These are phyloP conservation scores for Deilephila elpenor DNA, from an alignment of 2,888 invertebrate genomes.

Conservation along the genomic window DNA sequence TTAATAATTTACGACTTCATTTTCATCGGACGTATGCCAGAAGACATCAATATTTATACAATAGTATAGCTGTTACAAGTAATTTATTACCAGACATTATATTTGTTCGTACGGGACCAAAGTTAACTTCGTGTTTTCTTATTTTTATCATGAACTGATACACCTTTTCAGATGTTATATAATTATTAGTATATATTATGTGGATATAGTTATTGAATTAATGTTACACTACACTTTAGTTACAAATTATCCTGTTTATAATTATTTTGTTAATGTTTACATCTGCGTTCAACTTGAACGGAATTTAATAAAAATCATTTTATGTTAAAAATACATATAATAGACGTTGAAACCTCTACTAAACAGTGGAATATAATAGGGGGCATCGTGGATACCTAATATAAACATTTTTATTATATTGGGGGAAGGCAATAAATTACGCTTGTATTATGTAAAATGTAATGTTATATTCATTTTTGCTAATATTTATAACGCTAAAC, in stretches of 20 bases:
- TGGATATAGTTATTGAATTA: conserved; percentile 40
- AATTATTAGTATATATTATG: conserved; percentile 29
- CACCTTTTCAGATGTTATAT: conserved; percentile 48
- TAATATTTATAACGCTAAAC: conserved; percentile 35
- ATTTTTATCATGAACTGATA: conserved; percentile 55
- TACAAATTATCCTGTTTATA: conserved; percentile 22
- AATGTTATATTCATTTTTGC: conserved; percentile 57
- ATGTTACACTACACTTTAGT: conserved; percentile 35
- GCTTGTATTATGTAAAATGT: conserved; percentile 84
- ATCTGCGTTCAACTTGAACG: not conserved
- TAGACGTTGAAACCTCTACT: conserved; percentile 19
- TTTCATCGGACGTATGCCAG: conserved; percentile 55
- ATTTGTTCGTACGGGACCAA: conserved; percentile 64
- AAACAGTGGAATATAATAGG: conserved; percentile 12
- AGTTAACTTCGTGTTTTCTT: conserved; percentile 57
- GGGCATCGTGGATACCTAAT: conserved; percentile 26
- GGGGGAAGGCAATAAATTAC: conserved; percentile 90
- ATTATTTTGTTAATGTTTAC: conserved; percentile 20
- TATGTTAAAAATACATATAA: conserved; percentile 5
- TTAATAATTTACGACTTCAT: conserved; percentile 74
- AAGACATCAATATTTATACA: conserved; percentile 48
- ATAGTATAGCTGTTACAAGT: conserved; percentile 55
- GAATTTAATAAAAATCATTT: not conserved
- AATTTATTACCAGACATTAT: conserved; percentile 47
- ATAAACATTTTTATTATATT: conserved; percentile 39